Percentiles rank a stretch among this genome's conserved stretches.
Conservation (phyloP, 2,888 invertebrate species). For the Ceriagrion tenellum region DNA sequence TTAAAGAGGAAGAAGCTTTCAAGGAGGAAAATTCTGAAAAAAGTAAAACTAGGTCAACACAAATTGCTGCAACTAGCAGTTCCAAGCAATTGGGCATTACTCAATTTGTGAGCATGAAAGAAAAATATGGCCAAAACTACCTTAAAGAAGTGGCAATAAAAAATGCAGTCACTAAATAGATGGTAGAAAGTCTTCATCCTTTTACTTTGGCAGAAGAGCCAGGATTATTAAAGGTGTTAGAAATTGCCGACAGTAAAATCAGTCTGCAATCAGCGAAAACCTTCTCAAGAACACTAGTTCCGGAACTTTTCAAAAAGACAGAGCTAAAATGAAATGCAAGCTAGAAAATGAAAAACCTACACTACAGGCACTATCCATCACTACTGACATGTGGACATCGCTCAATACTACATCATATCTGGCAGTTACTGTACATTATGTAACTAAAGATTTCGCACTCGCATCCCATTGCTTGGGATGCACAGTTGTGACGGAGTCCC, state of each 20-base stretch:
- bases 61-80: not conserved
- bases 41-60: not conserved
- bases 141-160: not conserved
- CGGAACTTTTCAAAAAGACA: not conserved
- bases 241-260: not conserved
- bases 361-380: not conserved
- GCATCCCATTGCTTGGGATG: not conserved
- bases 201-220: not conserved
- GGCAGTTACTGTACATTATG: not conserved
- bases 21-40: not conserved
- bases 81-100: not conserved
- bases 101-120: not conserved
- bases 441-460: not conserved
- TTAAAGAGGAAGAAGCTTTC: not conserved
- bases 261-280: not conserved
- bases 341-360: not conserved
- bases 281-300: slow-evolving; percentile 1
- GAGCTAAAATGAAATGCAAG: not conserved
- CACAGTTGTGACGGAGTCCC: not conserved
- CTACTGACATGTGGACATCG: not conserved
- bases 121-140: not conserved
- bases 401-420: not conserved
- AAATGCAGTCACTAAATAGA: not conserved
- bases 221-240: not conserved
- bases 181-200: not conserved